Evolutionary conservation across 2,888 invertebrate genomes (phyloP), one percentile per base, ranked within the genome.

Genomic region (Oligia strigilis): DNA sequence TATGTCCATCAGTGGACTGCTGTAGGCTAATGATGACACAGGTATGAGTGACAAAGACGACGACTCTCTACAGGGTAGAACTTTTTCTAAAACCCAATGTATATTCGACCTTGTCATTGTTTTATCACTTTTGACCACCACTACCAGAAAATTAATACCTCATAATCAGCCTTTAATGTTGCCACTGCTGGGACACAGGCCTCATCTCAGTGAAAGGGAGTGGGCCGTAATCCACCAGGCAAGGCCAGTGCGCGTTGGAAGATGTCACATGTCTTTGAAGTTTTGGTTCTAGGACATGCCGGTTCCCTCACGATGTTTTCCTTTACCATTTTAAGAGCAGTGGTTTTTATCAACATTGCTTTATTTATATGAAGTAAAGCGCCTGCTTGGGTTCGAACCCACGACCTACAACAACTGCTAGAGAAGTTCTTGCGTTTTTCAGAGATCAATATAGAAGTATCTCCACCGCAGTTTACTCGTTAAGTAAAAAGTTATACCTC

Each of bases 381-480:
- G 58, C 11, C 11, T 58, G 11, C 11, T 23, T n/a, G n/a, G 11
- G n/a, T 58, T 58, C 11, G n/a, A n/a, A 58, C 58, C n/a, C 1
- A 58, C 23, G 58, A 58, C 3, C 58, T 58, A 58, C 8, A 23
- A 58, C 58, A 9, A 55, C 19, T 52, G 52, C 17, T 55, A 55
- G 55, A 19, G 55, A 6, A 8, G 6, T 19, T 19, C 55, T 55
- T 55, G 52, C 52, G 2, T 5, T 70, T 75, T 36, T 29, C 13
- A n/a, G 52, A 69, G 72, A 14, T 64, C 36, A n/a, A 46, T 49
- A 52, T 52, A 40, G 65, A 62, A 69, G n/a, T 71, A 29, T 23
- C 8, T 8, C 17, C 5, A 40, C n/a, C 58, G 14, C 72, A 76
- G 76, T 77, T 86, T 86, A 84, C 84, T 79, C 67, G 78, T 71